Evolutionary conservation across 2,113 vertebrate genomes (phyloP).

Genomic region (Sturnus vulgaris): DNA sequence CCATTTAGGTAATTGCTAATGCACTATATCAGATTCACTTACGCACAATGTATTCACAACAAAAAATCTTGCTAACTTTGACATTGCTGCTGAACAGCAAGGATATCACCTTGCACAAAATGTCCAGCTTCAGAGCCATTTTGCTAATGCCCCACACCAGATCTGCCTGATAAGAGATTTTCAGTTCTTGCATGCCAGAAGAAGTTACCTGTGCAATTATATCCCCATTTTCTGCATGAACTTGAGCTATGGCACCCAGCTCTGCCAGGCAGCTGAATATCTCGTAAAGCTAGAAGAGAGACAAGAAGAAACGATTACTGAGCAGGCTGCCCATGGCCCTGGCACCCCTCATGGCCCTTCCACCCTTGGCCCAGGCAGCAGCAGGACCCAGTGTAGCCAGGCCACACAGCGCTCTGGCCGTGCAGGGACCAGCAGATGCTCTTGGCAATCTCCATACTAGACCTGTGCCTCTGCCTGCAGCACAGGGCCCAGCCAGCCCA

Average conservation of each 20-base stretch:
- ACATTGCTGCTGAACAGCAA: neutral
- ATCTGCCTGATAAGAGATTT: neutral
- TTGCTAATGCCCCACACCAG: neutral
- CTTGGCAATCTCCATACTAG: neutral
- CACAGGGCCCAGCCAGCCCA: accelerated
- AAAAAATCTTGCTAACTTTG: neutral
- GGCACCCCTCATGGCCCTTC: neutral
- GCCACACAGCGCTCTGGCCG: accelerated
- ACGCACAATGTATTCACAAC: neutral
- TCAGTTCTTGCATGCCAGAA: neutral
- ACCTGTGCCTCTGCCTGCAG: neutral
- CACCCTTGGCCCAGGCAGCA: neutral
- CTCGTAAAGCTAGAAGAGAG: slow-evolving; percentile 87
- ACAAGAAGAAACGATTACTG: neutral
- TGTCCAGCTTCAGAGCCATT: neutral
- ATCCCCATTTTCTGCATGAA: slow-evolving; percentile 96
- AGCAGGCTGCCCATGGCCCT: neutral
- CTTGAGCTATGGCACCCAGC: slow-evolving; percentile 89
- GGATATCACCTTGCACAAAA: neutral
- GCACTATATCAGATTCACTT: neutral
- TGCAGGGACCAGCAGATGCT: accelerated
- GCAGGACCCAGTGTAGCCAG: accelerated
- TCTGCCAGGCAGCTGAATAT: slow-evolving; percentile 91
- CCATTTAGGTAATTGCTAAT: neutral
- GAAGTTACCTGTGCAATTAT: slow-evolving; percentile 91